Evolutionary conservation across 2,888 invertebrate species (phyloP).

Genomic region (Microctonus brassicae): DNA sequence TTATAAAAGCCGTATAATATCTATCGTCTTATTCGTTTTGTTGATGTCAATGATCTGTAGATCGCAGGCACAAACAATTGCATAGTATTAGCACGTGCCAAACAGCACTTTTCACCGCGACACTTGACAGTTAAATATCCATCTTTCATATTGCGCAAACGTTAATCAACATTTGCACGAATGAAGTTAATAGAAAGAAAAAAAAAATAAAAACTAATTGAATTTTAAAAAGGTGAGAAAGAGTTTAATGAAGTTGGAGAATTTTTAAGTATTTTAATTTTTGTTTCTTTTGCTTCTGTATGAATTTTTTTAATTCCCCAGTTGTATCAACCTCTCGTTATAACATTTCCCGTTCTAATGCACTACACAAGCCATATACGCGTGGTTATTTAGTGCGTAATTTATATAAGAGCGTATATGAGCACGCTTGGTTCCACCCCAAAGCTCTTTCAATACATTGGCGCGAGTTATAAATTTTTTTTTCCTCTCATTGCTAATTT

Average conservation of each 20-base stretch:
- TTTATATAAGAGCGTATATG: conserved; percentile 65
- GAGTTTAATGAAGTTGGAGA: background rate
- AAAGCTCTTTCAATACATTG: conserved; percentile 66
- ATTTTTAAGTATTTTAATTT: background rate
- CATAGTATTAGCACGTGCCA: conserved; percentile 49
- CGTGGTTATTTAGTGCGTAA: conserved; percentile 65
- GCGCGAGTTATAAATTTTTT: conserved; percentile 49
- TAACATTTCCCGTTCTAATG: conserved; percentile 46
- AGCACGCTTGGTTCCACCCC: conserved; percentile 69
- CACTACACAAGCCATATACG: conserved; percentile 34
- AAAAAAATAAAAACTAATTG: background rate
- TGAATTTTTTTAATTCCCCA: conserved; percentile 25
- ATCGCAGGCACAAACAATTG: conserved; percentile 49
- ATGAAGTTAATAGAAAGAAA: conserved; percentile 14
- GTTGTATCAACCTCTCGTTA: conserved; percentile 35
- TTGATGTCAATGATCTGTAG: conserved; percentile 60
- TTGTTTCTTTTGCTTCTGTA: background rate
- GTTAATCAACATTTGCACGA: background rate
- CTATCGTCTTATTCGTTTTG: background rate
- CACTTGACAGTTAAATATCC: conserved; percentile 29
- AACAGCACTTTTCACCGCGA: conserved; percentile 54
- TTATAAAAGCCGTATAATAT: conserved; percentile 9
- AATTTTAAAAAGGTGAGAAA: background rate
- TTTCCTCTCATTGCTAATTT: background rate
- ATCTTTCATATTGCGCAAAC: background rate